Evolutionary conservation across 2,888 invertebrate genomes (phyloP), one percentile per base, ranked within the genome.

Genomic region (Epistrophe eligans): DNA sequence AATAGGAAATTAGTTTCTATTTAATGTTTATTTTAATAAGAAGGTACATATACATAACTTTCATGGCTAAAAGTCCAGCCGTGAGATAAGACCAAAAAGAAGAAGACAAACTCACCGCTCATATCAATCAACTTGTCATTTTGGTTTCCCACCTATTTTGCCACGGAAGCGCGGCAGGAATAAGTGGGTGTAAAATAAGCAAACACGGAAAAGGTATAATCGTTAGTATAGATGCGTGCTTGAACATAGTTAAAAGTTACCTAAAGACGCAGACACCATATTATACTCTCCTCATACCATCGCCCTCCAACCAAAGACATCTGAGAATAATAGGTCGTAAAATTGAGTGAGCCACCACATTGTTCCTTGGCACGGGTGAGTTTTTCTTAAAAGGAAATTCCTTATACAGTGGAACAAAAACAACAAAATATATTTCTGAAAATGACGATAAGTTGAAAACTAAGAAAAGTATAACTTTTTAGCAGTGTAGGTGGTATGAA

Each of bases 301-400:
- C 0, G 19, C 6, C 5, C 32, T 7, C 15, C 8, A 5, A 7
- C 40, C 28, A 24, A 48, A 71, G 67, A 77, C 55, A 73, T 85
- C 74, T 74, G 73, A 81, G 7, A 74, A 85, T 85, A 81, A 81
- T 81, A 64, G 74, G 77, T 85, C 85, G 77, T 82, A 85, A 85
- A 85, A 82, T 81, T 81, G 77, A 81, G 74, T 85, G 77, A 74
- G 60, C 45, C 70, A 38, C 38, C 40, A 32, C 19, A 55, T 64
- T 79, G 74, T 67, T 79, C 38, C 45, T 57, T 58, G 38, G 48
- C 60, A 57, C 67, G 77, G 48, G 57, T 67, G 67, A 32, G 71
- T 58, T 28, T 70, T 71, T 19, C 43, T 15, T 24, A 17, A 19
- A 43, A 35, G 19, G 9, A 28, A 43, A 10, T 43, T 19, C 11